Evolutionary conservation across 2,113 vertebrate genomes (phyloP).

Genomic region (Herpetotheres cachinnans): DNA sequence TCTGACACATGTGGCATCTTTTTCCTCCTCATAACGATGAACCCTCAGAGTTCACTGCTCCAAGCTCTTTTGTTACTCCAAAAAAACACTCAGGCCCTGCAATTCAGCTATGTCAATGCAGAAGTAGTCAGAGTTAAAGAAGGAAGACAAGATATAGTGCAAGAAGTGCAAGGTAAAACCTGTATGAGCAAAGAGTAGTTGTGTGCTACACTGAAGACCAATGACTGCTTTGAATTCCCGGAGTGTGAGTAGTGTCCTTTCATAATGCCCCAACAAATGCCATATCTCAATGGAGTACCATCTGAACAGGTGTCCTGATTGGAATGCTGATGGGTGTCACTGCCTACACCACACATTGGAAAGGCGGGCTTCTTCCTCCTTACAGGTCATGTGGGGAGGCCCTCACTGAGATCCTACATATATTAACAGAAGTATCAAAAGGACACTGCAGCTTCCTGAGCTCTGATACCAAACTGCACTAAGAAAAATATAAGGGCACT

Average conservation of each 20-base stretch:
- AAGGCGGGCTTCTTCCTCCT: neutral
- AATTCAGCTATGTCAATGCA: neutral
- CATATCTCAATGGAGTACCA: neutral
- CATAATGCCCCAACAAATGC: neutral
- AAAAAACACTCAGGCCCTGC: neutral
- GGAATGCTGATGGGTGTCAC: neutral
- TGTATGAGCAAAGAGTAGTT: neutral
- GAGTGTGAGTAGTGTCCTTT: neutral
- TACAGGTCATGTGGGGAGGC: neutral
- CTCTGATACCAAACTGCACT: neutral
- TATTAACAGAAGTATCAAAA: neutral
- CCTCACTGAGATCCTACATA: neutral
- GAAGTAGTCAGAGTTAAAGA: neutral
- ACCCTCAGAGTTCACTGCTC: neutral
- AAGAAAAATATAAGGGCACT: neutral
- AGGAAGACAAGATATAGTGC: neutral
- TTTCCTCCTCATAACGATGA: neutral
- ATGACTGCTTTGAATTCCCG: neutral
- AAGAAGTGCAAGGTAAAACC: neutral
- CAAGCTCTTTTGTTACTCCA: neutral
- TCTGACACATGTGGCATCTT: neutral
- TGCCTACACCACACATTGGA: neutral
- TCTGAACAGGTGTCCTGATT: neutral
- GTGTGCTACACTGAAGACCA: neutral
- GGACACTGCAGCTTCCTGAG: neutral